Conservation (phyloP, 2,888 invertebrate species). For the Dysmachus trigonus region DNA sequence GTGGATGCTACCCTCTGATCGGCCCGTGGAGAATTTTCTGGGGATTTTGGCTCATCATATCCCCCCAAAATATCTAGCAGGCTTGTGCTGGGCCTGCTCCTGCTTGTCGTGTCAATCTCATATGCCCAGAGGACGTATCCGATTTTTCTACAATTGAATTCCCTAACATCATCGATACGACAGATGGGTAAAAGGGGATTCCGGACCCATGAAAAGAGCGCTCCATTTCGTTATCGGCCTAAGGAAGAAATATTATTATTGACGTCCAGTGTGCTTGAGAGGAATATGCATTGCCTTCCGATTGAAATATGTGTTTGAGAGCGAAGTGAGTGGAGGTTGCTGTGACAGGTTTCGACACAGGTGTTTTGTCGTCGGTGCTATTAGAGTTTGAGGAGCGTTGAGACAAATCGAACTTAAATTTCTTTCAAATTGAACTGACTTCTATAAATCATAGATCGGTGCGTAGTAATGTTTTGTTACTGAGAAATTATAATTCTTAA, state of each 20-base stretch:
- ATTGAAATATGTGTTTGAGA: background rate
- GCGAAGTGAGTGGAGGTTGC: background rate
- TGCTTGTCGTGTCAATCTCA: constrained; percentile 33
- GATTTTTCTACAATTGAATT: constrained; percentile 36
- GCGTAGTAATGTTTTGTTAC: too few relatives aligned
- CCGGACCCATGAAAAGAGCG: constrained; percentile 1
- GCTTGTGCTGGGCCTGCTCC: background rate
- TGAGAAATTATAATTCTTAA: too few relatives aligned
- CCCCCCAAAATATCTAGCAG: constrained; percentile 37
- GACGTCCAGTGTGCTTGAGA: constrained; percentile 42
- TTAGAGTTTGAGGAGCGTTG: background rate
- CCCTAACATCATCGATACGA: constrained; percentile 30
- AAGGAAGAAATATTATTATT: constrained; percentile 43
- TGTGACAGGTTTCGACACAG: background rate
- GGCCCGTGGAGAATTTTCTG: constrained; percentile 42
- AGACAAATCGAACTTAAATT: background rate
- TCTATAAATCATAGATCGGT: background rate
- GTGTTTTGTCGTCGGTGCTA: background rate
- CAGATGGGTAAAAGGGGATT: constrained; percentile 27
- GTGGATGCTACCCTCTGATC: constrained; percentile 49
- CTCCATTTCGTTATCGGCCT: constrained; percentile 21
- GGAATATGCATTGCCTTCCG: background rate
- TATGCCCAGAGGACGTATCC: constrained; percentile 41
- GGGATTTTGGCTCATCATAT: constrained; percentile 31
- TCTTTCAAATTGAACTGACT: background rate